Evolutionary conservation across 2,888 invertebrate genomes (phyloP), one percentile per base, ranked within the genome.

Genomic region (Ochropacha duplaris): DNA sequence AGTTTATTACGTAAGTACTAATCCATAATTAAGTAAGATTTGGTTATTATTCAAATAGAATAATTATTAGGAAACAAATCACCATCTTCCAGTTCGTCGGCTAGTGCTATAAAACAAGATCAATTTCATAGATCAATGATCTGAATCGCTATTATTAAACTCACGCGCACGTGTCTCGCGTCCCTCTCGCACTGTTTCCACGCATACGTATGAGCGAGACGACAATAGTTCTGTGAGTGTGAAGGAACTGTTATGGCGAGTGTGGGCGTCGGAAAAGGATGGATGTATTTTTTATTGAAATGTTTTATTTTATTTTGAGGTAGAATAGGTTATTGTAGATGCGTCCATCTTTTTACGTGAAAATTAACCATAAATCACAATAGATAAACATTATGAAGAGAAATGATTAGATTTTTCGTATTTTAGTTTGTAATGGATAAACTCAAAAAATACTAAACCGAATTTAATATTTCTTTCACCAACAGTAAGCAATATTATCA

Each of bases 101-200:
- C 44, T 6, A 19, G 44, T 16, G 39, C 44, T 49, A 58, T 54
- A 55, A 22, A 49, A 57, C 54, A 54, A 49, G 54, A 56, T 56
- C 62, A 54, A 54, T 54, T 51, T 19, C 16, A 26, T 51, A 52
- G 61, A 61, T 50, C 62, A 59, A 56, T 62, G 62, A 62, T 62
- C 62, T 57, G 54, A 57, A 55, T 22, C 44, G 52, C 57, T 62
- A 62, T 54, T 54, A 39, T 55, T 59, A 62, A 57, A 56, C 51
- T 24, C 11, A 36, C 44, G 28, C 58, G 56, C 61, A 58, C 54
- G 56, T 56, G 57, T 56, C 36, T 49, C 34, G 31, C 50, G 9
- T 59, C 59, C 49, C 36, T 51, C 8, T 59, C 49, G 11, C 52
- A 19, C 52, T 16, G 9, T 16, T 44, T 4, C 44, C 8, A 14